Evolutionary conservation across 2,113 vertebrate genomes (phyloP), one percentile per base, ranked within the genome.

Genomic region (Alectura lathami): DNA sequence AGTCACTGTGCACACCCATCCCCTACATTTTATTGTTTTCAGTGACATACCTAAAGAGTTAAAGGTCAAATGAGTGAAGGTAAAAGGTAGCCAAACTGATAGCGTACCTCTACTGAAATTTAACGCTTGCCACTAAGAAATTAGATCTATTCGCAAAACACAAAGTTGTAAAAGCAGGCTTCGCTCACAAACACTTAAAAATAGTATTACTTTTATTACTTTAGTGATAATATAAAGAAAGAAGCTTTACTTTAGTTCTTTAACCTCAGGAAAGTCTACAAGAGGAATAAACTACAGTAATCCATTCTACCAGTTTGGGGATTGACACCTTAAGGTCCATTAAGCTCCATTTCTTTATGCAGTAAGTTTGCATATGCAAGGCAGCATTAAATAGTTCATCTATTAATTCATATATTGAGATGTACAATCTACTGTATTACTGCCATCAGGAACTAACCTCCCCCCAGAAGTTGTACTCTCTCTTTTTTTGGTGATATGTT

Each of bases 61-160:
- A 94, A 93, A 96, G 83, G 86, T 93, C 86, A 94, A 66, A 72
- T 9, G 21, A 30, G 53, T 83, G 67, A 36, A 94, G 69, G 54
- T 66, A 74, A 89, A 78, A 92, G 59, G 64, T 20, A 74, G 36
- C 38, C 75, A 83, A 73, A 56, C 34, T 47, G 22, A 30, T 5
- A 53, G 21, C 22, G 48, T 73, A 78, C 12, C 5, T 94, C 53
- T 91, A 24, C 48, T 62, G 23, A 42, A 83, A 83, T 50, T 24
- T 87, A 89, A 91, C 32, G 42, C 60, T 69, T 88, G 12, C 12
- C 29, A 48, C 22, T 56, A 91, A 85, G n/a, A 64, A 83, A 59
- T 86, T 72, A 68, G 56, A 22, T 3, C 8, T 74, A 90, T 62
- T 72, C 42, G 16, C 18, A 89, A 81, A 94, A 43, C 17, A 45